A percentile compares a stretch with the other conserved stretches of the same genome.
phyloP scores from a whole-genome alignment of 1,140 invertebrate species.

The Saxidomus purpurata region DNA sequence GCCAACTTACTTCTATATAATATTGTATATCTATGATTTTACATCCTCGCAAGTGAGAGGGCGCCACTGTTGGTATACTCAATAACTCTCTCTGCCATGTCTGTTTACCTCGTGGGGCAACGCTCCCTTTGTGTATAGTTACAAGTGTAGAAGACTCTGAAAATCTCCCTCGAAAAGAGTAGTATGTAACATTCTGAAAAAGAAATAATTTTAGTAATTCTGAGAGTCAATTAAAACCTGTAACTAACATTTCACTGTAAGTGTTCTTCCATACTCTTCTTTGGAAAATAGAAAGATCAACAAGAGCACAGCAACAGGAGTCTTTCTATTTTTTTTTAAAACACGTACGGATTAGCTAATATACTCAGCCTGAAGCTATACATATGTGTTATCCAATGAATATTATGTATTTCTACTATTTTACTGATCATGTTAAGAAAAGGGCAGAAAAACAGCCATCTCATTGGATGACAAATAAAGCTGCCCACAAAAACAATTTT shows the following conservation, averaged over 20 bases:
- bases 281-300: neutral
- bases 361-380: no score
- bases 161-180: slow-evolving; percentile 83
- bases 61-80: slow-evolving; percentile 82
- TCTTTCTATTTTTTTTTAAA: neutral
- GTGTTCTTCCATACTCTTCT: neutral
- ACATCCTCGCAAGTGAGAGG: slow-evolving; percentile 81
- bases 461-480: no score
- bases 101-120: slow-evolving; percentile 82
- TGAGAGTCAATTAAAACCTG: no score
- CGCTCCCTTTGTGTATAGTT: slow-evolving; percentile 82
- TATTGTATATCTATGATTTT: slow-evolving; percentile 85
- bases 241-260: no score
- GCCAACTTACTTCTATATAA: slow-evolving; percentile 79
- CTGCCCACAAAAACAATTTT: no score
- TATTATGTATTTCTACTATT: no score
- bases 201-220: no score
- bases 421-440: no score
- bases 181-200: slow-evolving; percentile 83
- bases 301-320: neutral
- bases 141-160: slow-evolving; percentile 80
- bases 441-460: no score
- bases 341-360: neutral
- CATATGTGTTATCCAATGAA: no score
- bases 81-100: slow-evolving; percentile 83